Percentiles rank a stretch among this genome's conserved stretches.
Conservation (phyloP, 1,140 invertebrate genomes). For the Muscidifurax raptorellus region DNA sequence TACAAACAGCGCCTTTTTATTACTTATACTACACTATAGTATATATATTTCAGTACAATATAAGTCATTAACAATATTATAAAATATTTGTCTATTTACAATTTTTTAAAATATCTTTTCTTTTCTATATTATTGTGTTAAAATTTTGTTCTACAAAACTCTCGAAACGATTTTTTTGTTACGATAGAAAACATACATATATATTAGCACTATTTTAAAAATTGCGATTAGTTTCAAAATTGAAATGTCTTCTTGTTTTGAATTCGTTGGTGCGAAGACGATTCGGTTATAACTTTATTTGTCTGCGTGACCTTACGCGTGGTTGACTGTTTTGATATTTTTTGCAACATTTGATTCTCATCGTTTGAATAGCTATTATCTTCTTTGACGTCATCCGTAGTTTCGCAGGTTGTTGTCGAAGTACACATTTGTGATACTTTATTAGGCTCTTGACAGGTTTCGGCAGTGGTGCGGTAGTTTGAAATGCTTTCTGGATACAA, state of each 20-base stretch:
- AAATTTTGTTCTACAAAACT: background rate
- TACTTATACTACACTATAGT: background rate
- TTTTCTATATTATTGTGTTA: background rate
- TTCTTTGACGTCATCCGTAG: background rate
- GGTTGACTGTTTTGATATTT: conserved; percentile 10
- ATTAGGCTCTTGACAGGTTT: background rate
- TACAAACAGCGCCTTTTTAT: conserved; percentile 1
- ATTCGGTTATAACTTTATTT: conserved; percentile 2
- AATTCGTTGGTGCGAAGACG: background rate
- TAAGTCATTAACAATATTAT: background rate
- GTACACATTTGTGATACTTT: background rate
- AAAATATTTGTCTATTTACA: background rate
- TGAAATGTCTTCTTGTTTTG: background rate
- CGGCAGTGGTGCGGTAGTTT: background rate
- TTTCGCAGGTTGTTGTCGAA: background rate
- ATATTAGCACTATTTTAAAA: conserved; percentile 2
- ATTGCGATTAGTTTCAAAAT: background rate
- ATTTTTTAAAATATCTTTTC: background rate
- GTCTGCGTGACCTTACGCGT: background rate
- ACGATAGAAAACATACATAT: background rate
- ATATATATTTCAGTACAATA: background rate
- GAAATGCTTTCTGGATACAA: background rate
- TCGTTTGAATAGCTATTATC: background rate
- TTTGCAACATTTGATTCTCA: background rate
- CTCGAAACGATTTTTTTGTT: background rate